Base-by-base conservation (phyloP, 92 coral and sea anemone genomes). In the Diadumene lineata region DNA sequence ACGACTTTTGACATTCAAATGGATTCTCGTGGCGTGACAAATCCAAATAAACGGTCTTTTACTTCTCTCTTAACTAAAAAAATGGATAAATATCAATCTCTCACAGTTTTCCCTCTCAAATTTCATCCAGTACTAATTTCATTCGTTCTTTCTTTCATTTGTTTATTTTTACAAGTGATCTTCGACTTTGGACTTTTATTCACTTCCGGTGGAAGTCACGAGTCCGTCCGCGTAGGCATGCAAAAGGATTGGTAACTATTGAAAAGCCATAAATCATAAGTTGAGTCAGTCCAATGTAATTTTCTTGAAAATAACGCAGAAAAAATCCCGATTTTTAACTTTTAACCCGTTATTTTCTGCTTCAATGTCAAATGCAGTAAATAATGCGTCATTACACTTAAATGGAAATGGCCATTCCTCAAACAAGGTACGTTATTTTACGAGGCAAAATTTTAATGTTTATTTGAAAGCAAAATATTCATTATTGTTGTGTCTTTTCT, bases 351-450 rank as follows among this genome's bases (percentile, higher is more conserved):
- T 53, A 26, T 17, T 53, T 65, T 66, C 64, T 43, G 25, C 25
- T 66, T 76, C 81, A 76, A 76, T 76, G 81, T 76, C 81, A 76
- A 66, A 48, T 18, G 73, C 50, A 66, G 73, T 27, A 50, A 50
- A 50, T 65, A 65, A 76, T 64, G 81, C 46, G 26, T 58, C 64
- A 22, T 13, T 58, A 53, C 64, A 65, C 31, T 19, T 76, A 31
- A 64, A 76, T 44, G 50, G 61, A 25, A 76, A 76, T 55, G 81
- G 81, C 18, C 25, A 61, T 50, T 50, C 81, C 11, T 32, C 11
- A 0, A 29, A 53, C 11, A 65, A 76, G 81, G 81, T 76, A 60
- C 64, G 60, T 63, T 64, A 34, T 64, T 75, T 32, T 64, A 1
- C 34, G 19, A 31, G 19, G 1, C n/a, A n/a, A n/a, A n/a, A n/a